Evolutionary conservation across 92 coral and sea anemone genomes (phyloP), one percentile per base, ranked within the genome.

Genomic region (Meandrina meandrites): DNA sequence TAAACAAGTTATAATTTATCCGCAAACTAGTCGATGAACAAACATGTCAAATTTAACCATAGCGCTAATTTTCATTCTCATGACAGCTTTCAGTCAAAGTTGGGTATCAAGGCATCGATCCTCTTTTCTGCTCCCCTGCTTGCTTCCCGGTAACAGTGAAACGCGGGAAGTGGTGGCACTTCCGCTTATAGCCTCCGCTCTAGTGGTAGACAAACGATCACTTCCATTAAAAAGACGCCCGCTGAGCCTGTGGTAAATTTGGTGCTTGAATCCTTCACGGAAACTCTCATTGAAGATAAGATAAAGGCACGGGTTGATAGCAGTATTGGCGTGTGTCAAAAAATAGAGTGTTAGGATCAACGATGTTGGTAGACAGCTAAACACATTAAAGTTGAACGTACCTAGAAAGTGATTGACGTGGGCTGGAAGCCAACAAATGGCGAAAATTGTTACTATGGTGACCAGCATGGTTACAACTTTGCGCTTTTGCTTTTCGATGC

Each of bases 381-480:
- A 87, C 47, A 69, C 78, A n/a, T 84, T 66, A 37, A 53, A 87
- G 79, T 90, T 81, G 58, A 90, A 90, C 17, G 90, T 90, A 57
- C 69, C 67, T 7, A 92, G 88, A 77, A 92, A 83, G 76, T 90
- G 93, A 78, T 87, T 90, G 91, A 92, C 90, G 85, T 92, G 91
- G 53, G 91, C 95, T 54, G 95, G 95, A 76, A 92, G 90, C 95
- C 95, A 92, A 54, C 93, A 92, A 35, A 90, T 80, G 18, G 95
- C 95, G 76, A 92, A 92, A 27, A 90, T 76, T 51, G 81, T 84
- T 32, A 92, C 95, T 86, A 92, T 84, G 70, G 95, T 92, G 74
- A 90, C 89, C 56, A 92, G 86, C 95, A 92, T 92, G 32, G 86
- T 86, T 17, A 92, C 86, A 14, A 92, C 87, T 36, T 92, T 91